Evolutionary conservation across 2,113 vertebrate species (phyloP), one percentile per base, ranked within the genome.

Genomic region (Seriola quinqueradiata): DNA sequence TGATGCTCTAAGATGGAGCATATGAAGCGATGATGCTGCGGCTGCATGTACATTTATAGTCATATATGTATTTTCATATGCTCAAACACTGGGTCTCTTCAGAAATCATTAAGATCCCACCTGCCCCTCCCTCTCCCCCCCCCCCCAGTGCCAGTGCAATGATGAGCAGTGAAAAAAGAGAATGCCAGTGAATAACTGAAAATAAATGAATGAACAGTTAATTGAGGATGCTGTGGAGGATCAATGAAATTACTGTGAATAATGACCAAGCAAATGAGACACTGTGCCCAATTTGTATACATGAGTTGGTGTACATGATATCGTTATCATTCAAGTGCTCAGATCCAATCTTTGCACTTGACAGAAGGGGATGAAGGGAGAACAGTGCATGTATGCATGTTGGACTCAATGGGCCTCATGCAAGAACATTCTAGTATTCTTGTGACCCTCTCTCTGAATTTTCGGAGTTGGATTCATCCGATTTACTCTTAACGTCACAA

Each of bases 171-270:
- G 16, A 64, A 54, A 70, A 72, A 66, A 70, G 21, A 55, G 34
- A 69, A 17, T 65, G 19, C 38, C 36, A 67, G 57, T 79, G 61
- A 83, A 82, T 55, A 42, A 82, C 38, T 82, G 70, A 75, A 80
- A 85, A 86, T 81, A 58, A 78, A 75, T 82, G 32, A 75, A 83
- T 73, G 48, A 83, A 85, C 78, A 61, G 70, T 85, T 70, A 77
- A 81, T 79, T 66, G 42, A 70, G 58, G 70, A 71, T 36, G 69
- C 42, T 70, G 72, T 52, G 66, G 60, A 67, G 55, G 46, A 82
- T 82, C 13, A 48, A 70, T 78, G 23, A 84, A 78, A 86, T 86
- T 50, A 40, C 65, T 77, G 58, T 87, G 76, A 74, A 70, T 85
- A 87, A 84, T 85, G 48, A 32, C 82, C 75, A 57, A 57, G 65